Evolutionary conservation across 23 tunicate species (phyloP), one percentile per base, ranked within the genome.

Genomic region (Trididemnum nubilum): DNA sequence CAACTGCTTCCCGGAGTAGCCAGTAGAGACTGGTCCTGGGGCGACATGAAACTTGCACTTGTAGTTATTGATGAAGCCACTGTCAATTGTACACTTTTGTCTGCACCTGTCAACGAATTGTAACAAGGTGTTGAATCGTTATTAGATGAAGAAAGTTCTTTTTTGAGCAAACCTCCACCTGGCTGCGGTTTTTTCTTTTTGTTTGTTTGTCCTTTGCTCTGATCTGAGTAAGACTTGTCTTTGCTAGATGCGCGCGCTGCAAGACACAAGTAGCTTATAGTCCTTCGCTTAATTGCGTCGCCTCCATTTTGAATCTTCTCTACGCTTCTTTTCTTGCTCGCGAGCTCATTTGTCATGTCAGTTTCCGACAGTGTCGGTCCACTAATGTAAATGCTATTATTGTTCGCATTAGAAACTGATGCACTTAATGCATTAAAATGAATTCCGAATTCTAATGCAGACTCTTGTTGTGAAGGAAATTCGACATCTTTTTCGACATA

Each of bases 1-100:
- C 84, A 25, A 37, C 66, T 61, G 24, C 57, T 64, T 33, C 63
- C 84, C 59, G 84, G 74, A 5, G 84, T 65, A 27, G 75, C 74
- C 9, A 65, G 71, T 1, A 65, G 61, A 21, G 84, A 65, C 75
- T 65, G 71, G 61, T 80, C 84, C 50, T 80, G 75, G 18, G 84
- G 84, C 63, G 84, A 39, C 84, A 80, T 80, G 75, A 80, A 80
- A 58, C 71, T 34, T 78, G 71, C 34, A 60, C 82, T 59, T 78
- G 82, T 32, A 50, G 35, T 38, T 51, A 40, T 32, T 15, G 35
- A 44, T 1, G n/a, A 12, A 29, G 32, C 64, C 63, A 26, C 77
- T 35, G 25, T 35, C 51, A 35, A 36, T 51, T 72, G 51, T 3
- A 1, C 77, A 33, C 22, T 61, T 21, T 61, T 61, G 28, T 61